phyloP scores from a whole-genome alignment of 1,140 invertebrate species.

The Bombus waltoni region DNA sequence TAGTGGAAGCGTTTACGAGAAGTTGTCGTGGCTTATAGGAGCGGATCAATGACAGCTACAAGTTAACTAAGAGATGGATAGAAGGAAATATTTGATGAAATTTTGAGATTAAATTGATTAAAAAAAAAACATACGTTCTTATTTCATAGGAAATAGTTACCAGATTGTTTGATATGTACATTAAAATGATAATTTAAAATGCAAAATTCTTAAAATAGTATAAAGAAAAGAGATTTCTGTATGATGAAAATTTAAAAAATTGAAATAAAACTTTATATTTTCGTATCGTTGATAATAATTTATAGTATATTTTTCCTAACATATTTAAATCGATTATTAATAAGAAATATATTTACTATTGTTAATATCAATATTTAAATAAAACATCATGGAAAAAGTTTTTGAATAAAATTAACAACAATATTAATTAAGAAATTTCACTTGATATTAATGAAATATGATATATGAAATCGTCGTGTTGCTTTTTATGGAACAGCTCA shows the following conservation, averaged over 20 bases:
- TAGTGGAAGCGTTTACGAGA: constrained; percentile 48
- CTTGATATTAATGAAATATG: background rate
- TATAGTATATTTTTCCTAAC: background rate
- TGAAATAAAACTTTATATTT: background rate
- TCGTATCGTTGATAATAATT: background rate
- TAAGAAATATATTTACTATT: background rate
- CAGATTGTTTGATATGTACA: background rate
- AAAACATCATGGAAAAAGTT: too few relatives aligned
- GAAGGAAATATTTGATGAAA: background rate
- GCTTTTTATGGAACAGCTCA: background rate
- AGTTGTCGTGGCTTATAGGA: constrained; percentile 55
- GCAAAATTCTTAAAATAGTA: background rate
- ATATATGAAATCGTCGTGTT: background rate
- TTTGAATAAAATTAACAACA: background rate
- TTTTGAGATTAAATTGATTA: background rate
- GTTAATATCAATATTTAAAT: background rate
- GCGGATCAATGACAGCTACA: constrained; percentile 66
- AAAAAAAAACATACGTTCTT: background rate
- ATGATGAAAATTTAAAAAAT: background rate
- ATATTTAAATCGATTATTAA: background rate
- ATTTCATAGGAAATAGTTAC: too few relatives aligned
- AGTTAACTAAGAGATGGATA: constrained; percentile 40
- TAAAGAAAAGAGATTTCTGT: background rate
- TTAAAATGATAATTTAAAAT: background rate
- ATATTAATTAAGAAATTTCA: background rate